These are phyloP conservation scores for Brachionus rubens DNA, from an alignment of 1,140 invertebrate genomes.

Conservation along the genomic window DNA sequence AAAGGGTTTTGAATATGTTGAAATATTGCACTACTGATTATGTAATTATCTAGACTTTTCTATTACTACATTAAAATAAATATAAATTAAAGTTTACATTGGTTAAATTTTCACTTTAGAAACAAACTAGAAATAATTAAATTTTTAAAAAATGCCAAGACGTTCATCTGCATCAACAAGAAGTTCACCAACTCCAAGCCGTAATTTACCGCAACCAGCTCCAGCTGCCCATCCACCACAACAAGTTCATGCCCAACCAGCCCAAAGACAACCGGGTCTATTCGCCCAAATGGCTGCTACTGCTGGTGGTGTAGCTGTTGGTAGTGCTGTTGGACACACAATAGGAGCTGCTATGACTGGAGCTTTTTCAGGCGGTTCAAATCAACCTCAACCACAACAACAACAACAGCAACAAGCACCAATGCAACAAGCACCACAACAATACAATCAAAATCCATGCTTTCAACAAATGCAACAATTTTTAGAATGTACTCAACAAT, in stretches of 20 bases:
- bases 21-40: slow-evolving; percentile 29
- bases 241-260: background rate
- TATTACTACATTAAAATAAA: background rate
- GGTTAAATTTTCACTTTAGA: background rate
- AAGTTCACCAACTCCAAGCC: slow-evolving; percentile 40
- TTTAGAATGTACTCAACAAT: slow-evolving; percentile 77
- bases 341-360: slow-evolving; percentile 79
- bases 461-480: slow-evolving; percentile 72
- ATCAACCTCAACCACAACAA: slow-evolving; percentile 58
- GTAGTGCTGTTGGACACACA: slow-evolving; percentile 79
- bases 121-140: background rate
- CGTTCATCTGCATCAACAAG: slow-evolving; percentile 41
- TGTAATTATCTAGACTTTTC: slow-evolving; percentile 31
- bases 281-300: slow-evolving; percentile 66
- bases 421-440: slow-evolving; percentile 49
- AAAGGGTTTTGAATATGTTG: background rate
- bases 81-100: background rate
- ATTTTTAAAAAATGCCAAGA: slow-evolving; percentile 45
- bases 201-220: slow-evolving; percentile 17
- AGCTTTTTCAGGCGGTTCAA: slow-evolving; percentile 71
- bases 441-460: slow-evolving; percentile 51
- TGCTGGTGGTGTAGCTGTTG: slow-evolving; percentile 81
- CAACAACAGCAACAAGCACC: slow-evolving; percentile 51
- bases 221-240: slow-evolving; percentile 23
- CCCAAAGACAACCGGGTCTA: slow-evolving; percentile 35